Evolutionary conservation across 1,140 invertebrate species (phyloP).

Genomic region (Trichonephila inaurata): DNA sequence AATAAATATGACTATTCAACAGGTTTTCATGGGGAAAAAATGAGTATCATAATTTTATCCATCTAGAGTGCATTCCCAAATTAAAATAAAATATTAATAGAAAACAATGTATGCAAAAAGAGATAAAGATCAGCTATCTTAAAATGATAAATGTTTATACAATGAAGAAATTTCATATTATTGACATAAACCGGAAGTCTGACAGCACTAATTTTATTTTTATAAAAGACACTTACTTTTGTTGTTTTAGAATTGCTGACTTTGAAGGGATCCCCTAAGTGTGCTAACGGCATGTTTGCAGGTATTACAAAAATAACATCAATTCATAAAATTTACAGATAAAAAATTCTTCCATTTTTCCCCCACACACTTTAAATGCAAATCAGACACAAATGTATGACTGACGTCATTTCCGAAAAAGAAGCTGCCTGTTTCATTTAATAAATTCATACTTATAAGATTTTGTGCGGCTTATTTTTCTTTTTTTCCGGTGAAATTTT

Average conservation of each 20-base stretch:
- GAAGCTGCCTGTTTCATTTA: not conserved
- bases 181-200: conserved; percentile 52
- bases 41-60: too few relatives aligned
- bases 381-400: not conserved
- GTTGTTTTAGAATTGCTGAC: not conserved
- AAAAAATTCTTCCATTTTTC: conserved; percentile 3
- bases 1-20: too few relatives aligned
- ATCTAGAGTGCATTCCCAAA: too few relatives aligned
- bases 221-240: conserved; percentile 4
- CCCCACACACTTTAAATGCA: not conserved
- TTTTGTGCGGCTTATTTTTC: too few relatives aligned
- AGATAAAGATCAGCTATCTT: not conserved
- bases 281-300: conserved; percentile 34
- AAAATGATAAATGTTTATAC: not conserved
- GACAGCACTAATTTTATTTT: not conserved
- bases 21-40: too few relatives aligned
- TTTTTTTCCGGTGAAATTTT: too few relatives aligned
- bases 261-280: conserved; percentile 49
- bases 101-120: too few relatives aligned
- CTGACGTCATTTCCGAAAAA: not conserved
- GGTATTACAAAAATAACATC: conserved; percentile 1
- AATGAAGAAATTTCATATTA: not conserved
- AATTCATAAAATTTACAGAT: not conserved
- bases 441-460: too few relatives aligned
- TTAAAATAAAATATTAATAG: too few relatives aligned